Evolutionary conservation across 2,888 invertebrate species (phyloP), one percentile per base, ranked within the genome.

Genomic region (Arctia plantaginis): DNA sequence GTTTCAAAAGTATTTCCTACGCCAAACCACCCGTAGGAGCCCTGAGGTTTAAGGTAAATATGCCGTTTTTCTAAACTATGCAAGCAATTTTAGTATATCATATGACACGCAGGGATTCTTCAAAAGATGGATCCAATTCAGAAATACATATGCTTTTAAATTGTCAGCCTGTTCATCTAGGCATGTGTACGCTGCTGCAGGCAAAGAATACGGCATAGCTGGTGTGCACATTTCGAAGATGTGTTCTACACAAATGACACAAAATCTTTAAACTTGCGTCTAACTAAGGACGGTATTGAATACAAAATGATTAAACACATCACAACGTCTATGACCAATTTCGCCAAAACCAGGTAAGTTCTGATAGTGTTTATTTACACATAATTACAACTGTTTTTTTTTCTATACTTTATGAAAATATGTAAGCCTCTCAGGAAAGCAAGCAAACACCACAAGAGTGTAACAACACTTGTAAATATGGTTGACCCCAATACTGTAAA

Each of bases 151-250:
- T 75, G 77, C 87, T 12, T 92, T 90, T 73, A 86, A 82, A 73
- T 90, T 92, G 65, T 86, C 88, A 0, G 80, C 86, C 51, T 69
- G 81, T 23, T 90, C 91, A 0, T 86, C 86, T 15, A 82, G 89
- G 67, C 90, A 90, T 64, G 69, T 86, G 47, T 88, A 78, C 35
- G 85, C 88, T 4, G 73, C 74, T 0, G 7, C n/a, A 0, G 90
- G 87, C 2, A 74, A 73, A 0, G 79, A 84, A 8, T 88, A 87
- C 51, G 89, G 85, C 1, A 70, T 91, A 12, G 59, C 35, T 0
- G 92, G 89, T 13, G 80, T 88, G 74, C 86, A 1, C 92, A 93
- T 75, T 69, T 88, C 12, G 92, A 92, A 8, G 92, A 92, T 51
- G 68, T 90, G 15, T 81, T 86, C 73, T 90, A 92, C 51, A 65